Conservation (phyloP, 1,140 invertebrate genomes). For the Apocrypta bakeri region DNA sequence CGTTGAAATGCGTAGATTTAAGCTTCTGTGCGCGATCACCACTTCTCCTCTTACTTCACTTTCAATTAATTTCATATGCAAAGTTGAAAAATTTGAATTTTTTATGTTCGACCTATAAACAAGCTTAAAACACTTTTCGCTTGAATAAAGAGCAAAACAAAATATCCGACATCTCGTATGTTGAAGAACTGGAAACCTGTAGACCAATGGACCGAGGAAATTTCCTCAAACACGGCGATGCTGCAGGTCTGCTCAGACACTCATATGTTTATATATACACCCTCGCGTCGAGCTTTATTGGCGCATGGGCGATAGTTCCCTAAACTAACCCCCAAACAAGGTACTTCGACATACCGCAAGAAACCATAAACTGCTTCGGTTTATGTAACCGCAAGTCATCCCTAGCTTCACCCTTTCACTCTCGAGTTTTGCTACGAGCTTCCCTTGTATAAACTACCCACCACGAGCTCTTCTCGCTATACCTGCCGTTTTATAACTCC, state of each 20-base stretch:
- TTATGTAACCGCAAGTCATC: slow-evolving; percentile 49
- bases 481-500: no score
- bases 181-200: background rate
- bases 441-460: background rate
- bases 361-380: slow-evolving; percentile 50
- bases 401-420: background rate
- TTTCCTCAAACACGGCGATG: background rate
- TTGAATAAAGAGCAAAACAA: background rate
- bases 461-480: no score
- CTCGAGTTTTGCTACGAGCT: slow-evolving; percentile 14
- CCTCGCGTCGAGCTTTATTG: slow-evolving; percentile 23
- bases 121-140: background rate
- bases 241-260: background rate
- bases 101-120: no score
- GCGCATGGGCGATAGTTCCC: slow-evolving; percentile 11
- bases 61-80: no score
- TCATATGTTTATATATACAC: background rate
- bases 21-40: no score
- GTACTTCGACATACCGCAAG: slow-evolving; percentile 48
- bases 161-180: background rate
- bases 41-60: no score
- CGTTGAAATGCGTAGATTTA: no score
- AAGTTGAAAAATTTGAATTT: no score
- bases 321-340: slow-evolving; percentile 48
- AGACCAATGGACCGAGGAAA: background rate